A percentile compares a stretch with the other conserved stretches of the same genome.
Evolutionary conservation across 2,797 vertebrate species (phyloP).

Genomic region (Periophthalmus magnuspinnatus): DNA sequence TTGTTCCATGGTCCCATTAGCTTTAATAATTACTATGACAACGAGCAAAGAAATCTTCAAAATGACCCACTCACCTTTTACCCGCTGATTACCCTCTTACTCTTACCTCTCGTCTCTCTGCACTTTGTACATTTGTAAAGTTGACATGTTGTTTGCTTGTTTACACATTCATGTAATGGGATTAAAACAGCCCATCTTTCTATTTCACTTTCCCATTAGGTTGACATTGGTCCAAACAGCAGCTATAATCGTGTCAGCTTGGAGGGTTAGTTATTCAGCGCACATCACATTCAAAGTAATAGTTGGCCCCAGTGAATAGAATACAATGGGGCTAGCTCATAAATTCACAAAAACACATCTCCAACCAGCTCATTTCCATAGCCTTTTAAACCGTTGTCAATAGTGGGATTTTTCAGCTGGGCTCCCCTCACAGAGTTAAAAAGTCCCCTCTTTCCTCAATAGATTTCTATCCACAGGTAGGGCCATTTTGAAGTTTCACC

Average conservation of each 20-base stretch:
- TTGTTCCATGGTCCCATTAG: neutral
- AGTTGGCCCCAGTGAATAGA: neutral
- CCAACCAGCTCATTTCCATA: conserved; percentile 18
- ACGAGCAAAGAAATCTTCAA: neutral
- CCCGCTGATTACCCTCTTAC: neutral
- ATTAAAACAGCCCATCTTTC: neutral
- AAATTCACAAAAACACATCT: conserved; percentile 5
- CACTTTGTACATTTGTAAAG: neutral
- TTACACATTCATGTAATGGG: neutral
- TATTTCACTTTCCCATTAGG: conserved; percentile 4
- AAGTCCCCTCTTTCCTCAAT: conserved; percentile 13
- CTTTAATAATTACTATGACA: neutral
- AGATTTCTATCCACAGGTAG: conserved; percentile 11
- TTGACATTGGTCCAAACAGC: neutral
- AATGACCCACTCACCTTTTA: neutral
- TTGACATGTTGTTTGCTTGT: conserved; percentile 4
- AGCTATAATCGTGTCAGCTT: neutral
- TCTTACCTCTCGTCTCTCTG: neutral
- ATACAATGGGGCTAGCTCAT: neutral
- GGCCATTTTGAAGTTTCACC: conserved; percentile 16
- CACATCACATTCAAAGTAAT: neutral
- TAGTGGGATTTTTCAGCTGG: neutral
- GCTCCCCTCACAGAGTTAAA: neutral
- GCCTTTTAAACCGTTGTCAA: conserved; percentile 6
- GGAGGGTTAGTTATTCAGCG: neutral